Percentiles rank a stretch among this genome's conserved stretches.
phyloP scores from a whole-genome alignment of 2,797 vertebrate species.

The Gouania willdenowi region DNA sequence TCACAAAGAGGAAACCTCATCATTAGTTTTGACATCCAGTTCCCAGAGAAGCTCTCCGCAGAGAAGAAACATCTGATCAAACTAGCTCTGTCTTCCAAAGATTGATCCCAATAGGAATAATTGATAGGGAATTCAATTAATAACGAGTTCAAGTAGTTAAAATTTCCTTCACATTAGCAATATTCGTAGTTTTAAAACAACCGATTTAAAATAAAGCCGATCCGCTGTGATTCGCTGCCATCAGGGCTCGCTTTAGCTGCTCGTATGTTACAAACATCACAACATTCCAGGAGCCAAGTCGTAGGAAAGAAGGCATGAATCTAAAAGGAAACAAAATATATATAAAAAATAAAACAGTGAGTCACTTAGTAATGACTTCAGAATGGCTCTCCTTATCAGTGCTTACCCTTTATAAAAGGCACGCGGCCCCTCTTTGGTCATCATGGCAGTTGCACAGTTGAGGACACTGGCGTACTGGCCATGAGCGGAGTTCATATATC shows the following conservation, averaged over 20 bases:
- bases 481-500: conserved; percentile 86
- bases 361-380: neutral
- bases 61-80: conserved; percentile 79
- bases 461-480: conserved; percentile 81
- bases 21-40: conserved; percentile 83
- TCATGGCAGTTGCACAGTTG: conserved; percentile 82
- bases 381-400: neutral
- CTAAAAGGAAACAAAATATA: conserved; percentile 55
- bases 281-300: conserved; percentile 91
- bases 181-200: no score
- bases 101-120: neutral
- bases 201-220: conserved; percentile 58
- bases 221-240: conserved; percentile 56
- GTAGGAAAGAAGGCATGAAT: conserved; percentile 89
- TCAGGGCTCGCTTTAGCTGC: conserved; percentile 88
- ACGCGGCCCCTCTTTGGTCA: conserved; percentile 80
- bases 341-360: no score
- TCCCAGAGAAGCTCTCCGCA: conserved; percentile 79
- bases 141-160: no score
- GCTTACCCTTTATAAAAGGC: conserved; percentile 91
- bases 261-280: conserved; percentile 95
- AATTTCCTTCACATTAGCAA: no score
- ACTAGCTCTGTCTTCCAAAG: conserved; percentile 65
- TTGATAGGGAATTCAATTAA: no score
- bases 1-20: conserved; percentile 81